A percentile compares a stretch with the other conserved stretches of the same genome.
phyloP scores from a whole-genome alignment of 2,113 vertebrate genomes.

The Desmodus rotundus region DNA sequence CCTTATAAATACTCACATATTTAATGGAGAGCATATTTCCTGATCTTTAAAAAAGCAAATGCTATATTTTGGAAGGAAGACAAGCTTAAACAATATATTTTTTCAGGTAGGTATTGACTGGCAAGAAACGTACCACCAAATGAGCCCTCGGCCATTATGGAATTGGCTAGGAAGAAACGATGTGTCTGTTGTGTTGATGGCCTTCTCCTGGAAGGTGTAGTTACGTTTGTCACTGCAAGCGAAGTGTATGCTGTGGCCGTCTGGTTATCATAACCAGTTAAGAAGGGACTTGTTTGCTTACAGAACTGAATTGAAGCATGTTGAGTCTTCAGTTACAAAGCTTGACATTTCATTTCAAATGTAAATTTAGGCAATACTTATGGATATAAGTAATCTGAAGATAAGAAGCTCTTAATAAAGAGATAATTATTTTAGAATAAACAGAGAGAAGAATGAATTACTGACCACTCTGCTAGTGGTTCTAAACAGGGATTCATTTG shows the following conservation, averaged over 20 bases:
- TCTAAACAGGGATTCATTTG: not conserved
- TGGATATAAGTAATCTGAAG: not conserved
- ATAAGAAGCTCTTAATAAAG: not conserved
- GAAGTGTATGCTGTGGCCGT: not conserved
- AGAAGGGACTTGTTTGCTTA: not conserved
- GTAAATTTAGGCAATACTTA: not conserved
- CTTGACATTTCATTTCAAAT: not conserved
- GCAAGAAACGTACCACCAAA: not conserved
- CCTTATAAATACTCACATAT: not conserved
- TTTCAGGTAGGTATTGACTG: not conserved
- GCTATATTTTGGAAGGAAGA: not conserved
- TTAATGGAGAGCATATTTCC: conserved; percentile 3
- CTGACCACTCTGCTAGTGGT: not conserved
- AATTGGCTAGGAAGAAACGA: not conserved
- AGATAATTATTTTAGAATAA: not conserved
- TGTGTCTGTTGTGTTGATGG: not conserved
- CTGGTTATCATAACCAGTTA: not conserved
- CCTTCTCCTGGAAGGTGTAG: not conserved
- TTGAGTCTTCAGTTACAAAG: not conserved
- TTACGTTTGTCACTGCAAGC: not conserved
- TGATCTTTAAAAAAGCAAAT: conserved; percentile 20
- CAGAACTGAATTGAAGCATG: not conserved
- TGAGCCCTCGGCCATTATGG: not conserved
- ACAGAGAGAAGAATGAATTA: not conserved
- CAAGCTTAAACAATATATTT: not conserved